Conservation (phyloP, 2,113 vertebrate species). For the Amazona guildingii region DNA sequence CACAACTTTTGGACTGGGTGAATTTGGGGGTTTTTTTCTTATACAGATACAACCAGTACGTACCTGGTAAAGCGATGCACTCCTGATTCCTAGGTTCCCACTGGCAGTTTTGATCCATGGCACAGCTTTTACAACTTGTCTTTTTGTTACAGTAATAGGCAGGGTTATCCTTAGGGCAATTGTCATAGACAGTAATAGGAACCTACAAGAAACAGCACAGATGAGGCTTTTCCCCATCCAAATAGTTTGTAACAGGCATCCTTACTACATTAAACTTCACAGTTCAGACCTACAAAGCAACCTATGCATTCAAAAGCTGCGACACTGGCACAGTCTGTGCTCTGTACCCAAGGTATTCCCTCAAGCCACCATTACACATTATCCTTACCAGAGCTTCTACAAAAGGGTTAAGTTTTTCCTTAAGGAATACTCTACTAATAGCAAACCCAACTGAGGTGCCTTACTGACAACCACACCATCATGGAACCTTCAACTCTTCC, state of each 20-base stretch:
- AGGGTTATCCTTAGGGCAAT: constrained; percentile 91
- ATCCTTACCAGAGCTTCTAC: background rate
- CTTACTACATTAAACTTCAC: background rate
- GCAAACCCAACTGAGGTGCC: background rate
- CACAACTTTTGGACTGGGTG: background rate
- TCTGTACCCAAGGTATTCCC: background rate
- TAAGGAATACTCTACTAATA: background rate
- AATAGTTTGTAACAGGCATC: background rate
- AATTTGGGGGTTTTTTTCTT: background rate
- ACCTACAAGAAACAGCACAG: constrained; percentile 73
- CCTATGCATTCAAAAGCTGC: background rate
- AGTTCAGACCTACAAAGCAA: background rate
- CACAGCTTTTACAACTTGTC: constrained; percentile 97
- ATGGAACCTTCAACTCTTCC: background rate
- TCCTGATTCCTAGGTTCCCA: constrained; percentile 96
- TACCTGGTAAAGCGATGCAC: constrained; percentile 92
- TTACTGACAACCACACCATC: background rate
- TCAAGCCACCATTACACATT: background rate
- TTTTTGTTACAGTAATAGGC: constrained; percentile 94
- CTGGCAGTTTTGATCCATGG: constrained; percentile 95
- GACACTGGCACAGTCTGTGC: background rate
- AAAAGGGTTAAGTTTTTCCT: background rate
- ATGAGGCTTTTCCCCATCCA: background rate
- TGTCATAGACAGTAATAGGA: constrained; percentile 77
- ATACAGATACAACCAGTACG: background rate